Conservation (phyloP, 2,797 vertebrate species). For the Eulemur rubriventer region DNA sequence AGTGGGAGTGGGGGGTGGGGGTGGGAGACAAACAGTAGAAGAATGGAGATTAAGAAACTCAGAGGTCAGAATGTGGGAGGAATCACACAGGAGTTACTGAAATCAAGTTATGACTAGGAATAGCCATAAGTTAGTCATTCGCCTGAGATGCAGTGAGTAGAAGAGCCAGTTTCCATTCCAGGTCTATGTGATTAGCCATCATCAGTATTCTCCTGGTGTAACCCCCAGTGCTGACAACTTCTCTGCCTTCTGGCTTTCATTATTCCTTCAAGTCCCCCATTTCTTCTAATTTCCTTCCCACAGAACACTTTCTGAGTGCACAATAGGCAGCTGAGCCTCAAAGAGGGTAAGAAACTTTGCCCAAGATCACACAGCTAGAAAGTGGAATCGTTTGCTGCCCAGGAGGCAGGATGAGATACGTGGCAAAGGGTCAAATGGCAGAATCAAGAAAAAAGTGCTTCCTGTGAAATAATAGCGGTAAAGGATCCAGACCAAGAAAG, state of each 20-base stretch:
- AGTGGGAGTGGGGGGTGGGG: accelerated
- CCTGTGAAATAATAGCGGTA: not conserved
- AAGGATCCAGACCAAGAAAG: not conserved
- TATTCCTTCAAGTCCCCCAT: not conserved
- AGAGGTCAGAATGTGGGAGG: not conserved
- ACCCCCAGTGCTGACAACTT: not conserved
- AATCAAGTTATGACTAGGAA: not conserved
- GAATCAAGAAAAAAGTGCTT: not conserved
- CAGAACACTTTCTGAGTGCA: not conserved
- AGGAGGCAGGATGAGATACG: not conserved
- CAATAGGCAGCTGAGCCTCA: not conserved
- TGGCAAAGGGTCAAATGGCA: not conserved
- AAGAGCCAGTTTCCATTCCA: not conserved
- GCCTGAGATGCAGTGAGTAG: not conserved
- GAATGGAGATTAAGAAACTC: not conserved
- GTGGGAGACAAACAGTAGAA: not conserved
- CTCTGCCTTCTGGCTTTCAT: not conserved
- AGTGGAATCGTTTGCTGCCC: not conserved
- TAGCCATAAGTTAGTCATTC: not conserved
- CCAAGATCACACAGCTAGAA: not conserved
- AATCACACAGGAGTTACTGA: not conserved
- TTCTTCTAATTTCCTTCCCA: not conserved
- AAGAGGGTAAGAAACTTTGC: not conserved
- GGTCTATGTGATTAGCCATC: accelerated
- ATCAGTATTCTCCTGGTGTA: not conserved